phyloP scores from a whole-genome alignment of 1,140 invertebrate species.

The Trachelipus rathkii region DNA sequence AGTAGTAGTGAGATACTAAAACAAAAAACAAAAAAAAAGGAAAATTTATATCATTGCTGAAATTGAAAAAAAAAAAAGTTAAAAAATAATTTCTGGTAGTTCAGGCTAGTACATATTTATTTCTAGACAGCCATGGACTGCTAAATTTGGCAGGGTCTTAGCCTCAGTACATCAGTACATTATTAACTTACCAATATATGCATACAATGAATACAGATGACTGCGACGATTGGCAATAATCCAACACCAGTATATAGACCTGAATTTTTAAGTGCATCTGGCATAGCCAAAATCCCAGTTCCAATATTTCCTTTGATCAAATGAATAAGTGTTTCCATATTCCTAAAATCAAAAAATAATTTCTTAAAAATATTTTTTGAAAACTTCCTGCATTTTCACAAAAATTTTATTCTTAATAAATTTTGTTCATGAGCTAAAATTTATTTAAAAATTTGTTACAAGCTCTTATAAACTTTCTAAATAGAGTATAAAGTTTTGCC shows the following conservation, averaged over 20 bases:
- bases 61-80: too few relatives aligned
- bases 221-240: constrained; percentile 70
- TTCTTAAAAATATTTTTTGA: background rate
- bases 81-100: too few relatives aligned
- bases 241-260: constrained; percentile 66
- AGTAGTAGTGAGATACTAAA: too few relatives aligned
- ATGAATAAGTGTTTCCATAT: constrained; percentile 73
- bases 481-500: too few relatives aligned
- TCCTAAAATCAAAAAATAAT: constrained; percentile 50
- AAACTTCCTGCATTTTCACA: background rate
- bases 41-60: too few relatives aligned
- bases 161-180: too few relatives aligned
- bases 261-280: constrained; percentile 74
- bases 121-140: background rate
- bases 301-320: constrained; percentile 77
- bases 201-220: constrained; percentile 82
- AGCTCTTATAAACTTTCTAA: too few relatives aligned
- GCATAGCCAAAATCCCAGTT: constrained; percentile 79
- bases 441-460: background rate
- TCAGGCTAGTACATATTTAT: background rate
- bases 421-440: background rate
- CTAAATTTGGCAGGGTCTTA: background rate
- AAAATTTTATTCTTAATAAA: background rate
- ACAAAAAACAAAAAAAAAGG: too few relatives aligned
- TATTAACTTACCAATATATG: constrained; percentile 65